Base-by-base conservation (phyloP, 1,140 invertebrate genomes). In the Zophobas atratus region DNA sequence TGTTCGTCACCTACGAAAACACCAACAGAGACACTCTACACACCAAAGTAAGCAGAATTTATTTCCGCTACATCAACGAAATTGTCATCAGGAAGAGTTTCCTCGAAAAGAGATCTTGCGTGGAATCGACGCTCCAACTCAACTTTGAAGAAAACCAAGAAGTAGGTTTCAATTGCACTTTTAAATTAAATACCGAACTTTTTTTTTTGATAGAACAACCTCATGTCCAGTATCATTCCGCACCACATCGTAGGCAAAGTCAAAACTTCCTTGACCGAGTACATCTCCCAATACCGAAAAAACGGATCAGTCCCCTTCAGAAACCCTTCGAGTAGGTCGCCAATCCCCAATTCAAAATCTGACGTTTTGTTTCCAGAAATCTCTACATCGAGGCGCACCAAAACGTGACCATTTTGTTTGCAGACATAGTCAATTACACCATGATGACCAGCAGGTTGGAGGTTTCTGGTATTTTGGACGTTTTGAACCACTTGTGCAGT, bases 401-500 rank as follows among this genome's bases (percentile, higher is more conserved):
- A 8, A 94, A 97, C 86, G 97, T 99, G 1, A 96, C 95, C 70
- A 97, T 99, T 78, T 87, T 99, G 2, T 99, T 97, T 87, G 97
- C 98, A 0, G 98, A 99, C 87, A 97, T 99, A 56, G 97, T 98
- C 0, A 98, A 98, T 84, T 99, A 98, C 84, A 98, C 97, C 0
- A 91, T 93, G 49, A 89, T 99, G 82, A 97, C 97, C 0, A 94
- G 94, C 0, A 93, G 92, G 2, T 87, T 98, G 55, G 88, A 87
- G 36, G 90, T 92, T 0, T 93, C 93, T 84, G 93, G 96, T 78
- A 89, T 99, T 41, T 96, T 99, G 1, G 93, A 97, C 86, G 93
- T 96, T 0, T 88, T 99, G 1, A 98, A 99, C 84, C 96, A 98
- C 85, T 89, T 99, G 0, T 99, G 98, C 86, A 96, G 96, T 2